Conservation (phyloP, 2,888 invertebrate species). For the Eilema griseolum region DNA sequence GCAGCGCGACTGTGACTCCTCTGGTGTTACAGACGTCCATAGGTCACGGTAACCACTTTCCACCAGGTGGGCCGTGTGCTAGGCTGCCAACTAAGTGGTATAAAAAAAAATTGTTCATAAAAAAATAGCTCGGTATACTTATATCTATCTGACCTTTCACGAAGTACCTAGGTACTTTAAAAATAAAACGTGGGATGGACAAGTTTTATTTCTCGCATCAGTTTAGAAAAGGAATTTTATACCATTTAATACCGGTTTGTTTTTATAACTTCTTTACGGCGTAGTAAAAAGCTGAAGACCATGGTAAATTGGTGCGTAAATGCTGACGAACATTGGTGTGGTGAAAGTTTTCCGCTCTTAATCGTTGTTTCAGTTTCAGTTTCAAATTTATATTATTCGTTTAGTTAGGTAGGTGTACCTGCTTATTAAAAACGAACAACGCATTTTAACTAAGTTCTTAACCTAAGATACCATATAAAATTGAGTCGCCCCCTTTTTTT, state of each 20-base stretch:
- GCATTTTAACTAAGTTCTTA: too few species aligned
- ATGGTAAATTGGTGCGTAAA: conserved; percentile 47
- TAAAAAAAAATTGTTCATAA: too few species aligned
- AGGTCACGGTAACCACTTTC: too few species aligned
- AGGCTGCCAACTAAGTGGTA: too few species aligned
- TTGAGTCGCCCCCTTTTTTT: too few species aligned
- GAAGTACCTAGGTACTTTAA: not conserved
- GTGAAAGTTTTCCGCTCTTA: conserved; percentile 1
- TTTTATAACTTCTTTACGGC: conserved; percentile 50
- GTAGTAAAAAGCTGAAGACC: conserved; percentile 44
- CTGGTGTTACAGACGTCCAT: too few species aligned
- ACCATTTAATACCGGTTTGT: conserved; percentile 42
- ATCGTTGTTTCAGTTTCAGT: conserved; percentile 6
- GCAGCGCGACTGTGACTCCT: too few species aligned
- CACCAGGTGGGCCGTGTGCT: too few species aligned
- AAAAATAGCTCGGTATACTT: not conserved
- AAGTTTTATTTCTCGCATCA: conserved; percentile 25
- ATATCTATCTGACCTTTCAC: not conserved
- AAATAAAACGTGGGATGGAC: conserved; percentile 15
- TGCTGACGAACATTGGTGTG: conserved; percentile 29
- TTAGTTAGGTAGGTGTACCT: too few species aligned
- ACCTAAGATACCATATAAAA: too few species aligned
- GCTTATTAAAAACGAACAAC: too few species aligned
- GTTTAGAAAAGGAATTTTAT: conserved; percentile 35
- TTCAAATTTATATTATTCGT: too few species aligned